Evolutionary conservation across 1,140 invertebrate genomes (phyloP).

Genomic region (Nephotettix cincticeps): DNA sequence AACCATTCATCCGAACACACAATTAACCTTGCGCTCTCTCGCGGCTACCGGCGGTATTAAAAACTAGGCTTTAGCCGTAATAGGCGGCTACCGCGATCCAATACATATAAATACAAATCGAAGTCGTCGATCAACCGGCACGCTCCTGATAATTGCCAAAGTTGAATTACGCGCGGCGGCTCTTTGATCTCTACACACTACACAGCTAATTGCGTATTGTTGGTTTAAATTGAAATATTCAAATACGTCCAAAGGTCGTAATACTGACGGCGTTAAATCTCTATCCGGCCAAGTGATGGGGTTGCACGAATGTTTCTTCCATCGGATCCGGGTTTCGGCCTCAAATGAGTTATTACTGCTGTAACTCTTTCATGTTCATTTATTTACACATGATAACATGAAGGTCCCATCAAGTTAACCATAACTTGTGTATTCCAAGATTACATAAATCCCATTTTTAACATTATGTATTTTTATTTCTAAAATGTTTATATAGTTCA

Average conservation of each 20-base stretch:
- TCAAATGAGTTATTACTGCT: too few relatives aligned
- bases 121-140: neutral
- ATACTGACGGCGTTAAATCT: conserved; percentile 6
- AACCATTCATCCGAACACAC: neutral
- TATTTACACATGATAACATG: too few relatives aligned
- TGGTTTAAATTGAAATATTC: conserved; percentile 10
- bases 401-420: too few relatives aligned
- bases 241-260: conserved; percentile 7
- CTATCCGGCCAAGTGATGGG: neutral
- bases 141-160: conserved; percentile 4
- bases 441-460: too few relatives aligned
- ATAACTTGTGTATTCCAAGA: too few relatives aligned
- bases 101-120: conserved; percentile 24
- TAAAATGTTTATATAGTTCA: too few relatives aligned
- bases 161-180: neutral
- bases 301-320: neutral
- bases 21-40: neutral
- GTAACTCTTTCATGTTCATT: too few relatives aligned
- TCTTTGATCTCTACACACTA: neutral
- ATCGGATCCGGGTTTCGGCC: too few relatives aligned
- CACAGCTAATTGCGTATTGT: neutral
- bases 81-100: neutral
- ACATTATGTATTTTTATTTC: too few relatives aligned
- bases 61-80: conserved; percentile 4
- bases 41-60: neutral